phyloP scores from a whole-genome alignment of 2,888 invertebrate genomes.

The Drosophila merina region DNA sequence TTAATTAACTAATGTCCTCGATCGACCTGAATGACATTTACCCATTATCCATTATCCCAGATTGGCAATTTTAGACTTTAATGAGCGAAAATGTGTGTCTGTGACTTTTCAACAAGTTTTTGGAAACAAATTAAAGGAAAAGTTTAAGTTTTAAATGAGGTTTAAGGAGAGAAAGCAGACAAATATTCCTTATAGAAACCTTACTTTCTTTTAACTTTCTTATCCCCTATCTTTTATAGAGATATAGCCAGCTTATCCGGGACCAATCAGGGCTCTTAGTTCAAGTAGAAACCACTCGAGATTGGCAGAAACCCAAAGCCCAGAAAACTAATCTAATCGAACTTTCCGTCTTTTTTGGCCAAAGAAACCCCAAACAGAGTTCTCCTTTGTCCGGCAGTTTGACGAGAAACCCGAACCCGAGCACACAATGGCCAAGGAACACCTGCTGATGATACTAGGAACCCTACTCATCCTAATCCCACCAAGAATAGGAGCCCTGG shows the following conservation, averaged over 20 bases:
- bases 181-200: too few relatives aligned
- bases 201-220: too few relatives aligned
- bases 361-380: not conserved
- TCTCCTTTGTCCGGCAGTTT: conserved; percentile 27
- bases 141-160: too few relatives aligned
- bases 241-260: not conserved
- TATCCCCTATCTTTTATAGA: too few relatives aligned
- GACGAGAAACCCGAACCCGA: not conserved
- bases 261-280: not conserved
- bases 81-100: too few relatives aligned
- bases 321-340: conserved; percentile 54
- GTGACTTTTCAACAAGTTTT: too few relatives aligned
- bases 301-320: not conserved
- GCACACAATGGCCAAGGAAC: conserved; percentile 11
- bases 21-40: conserved; percentile 1
- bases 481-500: conserved; percentile 34
- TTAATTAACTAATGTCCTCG: conserved; percentile 1
- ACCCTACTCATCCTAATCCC: conserved; percentile 1
- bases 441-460: conserved; percentile 9
- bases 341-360: not conserved
- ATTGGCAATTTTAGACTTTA: not conserved
- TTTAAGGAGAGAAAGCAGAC: too few relatives aligned
- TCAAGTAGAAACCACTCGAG: conserved; percentile 48
- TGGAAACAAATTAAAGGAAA: too few relatives aligned
- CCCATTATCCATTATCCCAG: not conserved